Base-by-base conservation (phyloP, 2,797 vertebrate species). In the Spinibarbus caldwelli region DNA sequence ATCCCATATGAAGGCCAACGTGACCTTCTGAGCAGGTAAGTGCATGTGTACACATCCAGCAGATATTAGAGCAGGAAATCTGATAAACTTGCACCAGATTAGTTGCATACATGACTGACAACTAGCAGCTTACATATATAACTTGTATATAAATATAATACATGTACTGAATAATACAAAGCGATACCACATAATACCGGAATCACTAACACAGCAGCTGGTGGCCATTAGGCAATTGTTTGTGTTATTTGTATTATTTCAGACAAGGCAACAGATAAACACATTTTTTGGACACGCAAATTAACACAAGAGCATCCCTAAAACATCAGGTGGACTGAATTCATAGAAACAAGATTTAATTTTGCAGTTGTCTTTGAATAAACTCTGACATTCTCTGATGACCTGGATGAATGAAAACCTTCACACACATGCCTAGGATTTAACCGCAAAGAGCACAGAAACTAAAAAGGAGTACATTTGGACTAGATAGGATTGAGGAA, bases 81-180 rank as follows among this genome's bases (percentile, higher is more conserved):
- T 23, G 59, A 83, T 70, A 73, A 54, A 76, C 77, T 77, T 26
- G 36, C 86, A 88, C 73, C 86, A 87, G 73, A 75, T 76, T 87
- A 87, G 82, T 83, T 88, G 87, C 81, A 88, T 86, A 86, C 87
- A 85, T 86, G 85, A 81, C 68, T 81, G 90, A 93, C 91, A 90
- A 92, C 91, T 91, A 89, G 90, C 89, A 93, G 93, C 90, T 88
- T 80, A 82, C 49, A 77, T 68, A 54, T 31, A 73, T 52, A 87
- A 84, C 68, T 81, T 89, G 85, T 71, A 62, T 78, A 23, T 83
- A 89, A 84, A 57, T 31, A 87, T 86, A 88, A 88, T 91, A 93
- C 88, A 89, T 87, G 87, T 88, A 87, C 88, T 91, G 81, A 85
- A 89, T 64, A 85, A 86, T 82, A 86, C 62, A 86, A 75, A 82